phyloP scores from a whole-genome alignment of 2,113 vertebrate species.

The Larimichthys crocea region DNA sequence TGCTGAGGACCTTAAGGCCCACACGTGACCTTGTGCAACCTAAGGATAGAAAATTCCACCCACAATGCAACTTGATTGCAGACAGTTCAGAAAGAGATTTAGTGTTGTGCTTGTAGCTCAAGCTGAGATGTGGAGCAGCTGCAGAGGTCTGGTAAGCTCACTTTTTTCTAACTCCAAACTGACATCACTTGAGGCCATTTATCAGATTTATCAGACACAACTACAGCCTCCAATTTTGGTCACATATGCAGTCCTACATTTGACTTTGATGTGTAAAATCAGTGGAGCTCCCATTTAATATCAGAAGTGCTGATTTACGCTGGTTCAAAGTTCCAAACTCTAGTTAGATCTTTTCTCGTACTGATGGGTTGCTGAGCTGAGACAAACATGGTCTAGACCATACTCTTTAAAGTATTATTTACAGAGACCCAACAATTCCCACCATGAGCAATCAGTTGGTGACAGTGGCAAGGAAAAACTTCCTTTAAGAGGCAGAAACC shows the following conservation, averaged over 20 bases:
- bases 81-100: too few species aligned
- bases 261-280: background rate
- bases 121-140: background rate
- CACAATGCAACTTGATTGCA: background rate
- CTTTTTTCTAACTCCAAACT: background rate
- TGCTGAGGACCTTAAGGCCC: too few species aligned
- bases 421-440: too few species aligned
- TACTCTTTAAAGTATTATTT: too few species aligned
- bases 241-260: background rate
- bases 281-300: background rate
- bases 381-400: too few species aligned
- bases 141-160: background rate
- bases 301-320: background rate
- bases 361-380: background rate
- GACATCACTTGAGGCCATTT: background rate
- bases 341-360: background rate
- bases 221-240: background rate
- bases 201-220: background rate
- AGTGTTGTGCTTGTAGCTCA: background rate
- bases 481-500: too few species aligned
- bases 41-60: too few species aligned
- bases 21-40: too few species aligned
- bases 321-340: background rate
- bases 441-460: too few species aligned
- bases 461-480: too few species aligned